phyloP scores from a whole-genome alignment of 2,797 vertebrate genomes.

The Pempheris klunzingeri region DNA sequence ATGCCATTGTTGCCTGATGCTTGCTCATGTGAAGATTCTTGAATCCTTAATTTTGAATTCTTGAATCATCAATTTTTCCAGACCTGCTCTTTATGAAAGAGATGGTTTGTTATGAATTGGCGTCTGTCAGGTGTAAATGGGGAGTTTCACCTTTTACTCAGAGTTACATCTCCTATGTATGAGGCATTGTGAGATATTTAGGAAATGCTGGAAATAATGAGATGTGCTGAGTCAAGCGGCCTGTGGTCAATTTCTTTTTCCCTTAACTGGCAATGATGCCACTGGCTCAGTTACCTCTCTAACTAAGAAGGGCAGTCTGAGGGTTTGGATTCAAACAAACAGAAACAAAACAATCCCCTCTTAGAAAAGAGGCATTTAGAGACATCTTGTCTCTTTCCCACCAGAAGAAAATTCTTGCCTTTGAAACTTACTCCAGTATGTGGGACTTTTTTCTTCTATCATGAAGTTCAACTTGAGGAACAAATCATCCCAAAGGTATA shows the following conservation, averaged over 20 bases:
- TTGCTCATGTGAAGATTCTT: no score
- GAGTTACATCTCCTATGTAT: constrained; percentile 22
- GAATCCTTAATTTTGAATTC: no score
- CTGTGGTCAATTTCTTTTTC: constrained; percentile 67
- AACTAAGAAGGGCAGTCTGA: constrained; percentile 51
- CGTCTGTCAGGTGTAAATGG: not conserved
- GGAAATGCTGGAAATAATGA: constrained; percentile 65
- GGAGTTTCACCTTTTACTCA: constrained; percentile 24
- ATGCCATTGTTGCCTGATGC: no score
- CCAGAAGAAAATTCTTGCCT: constrained; percentile 10
- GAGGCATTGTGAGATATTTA: constrained; percentile 39
- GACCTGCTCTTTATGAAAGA: no score
- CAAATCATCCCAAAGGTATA: constrained; percentile 10
- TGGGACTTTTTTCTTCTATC: not conserved
- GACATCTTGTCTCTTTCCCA: constrained; percentile 21
- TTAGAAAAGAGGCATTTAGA: constrained; percentile 34
- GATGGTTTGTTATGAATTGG: no score
- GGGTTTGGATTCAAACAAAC: constrained; percentile 54
- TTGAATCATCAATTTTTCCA: no score
- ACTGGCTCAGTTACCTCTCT: constrained; percentile 50
- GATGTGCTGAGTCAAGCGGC: constrained; percentile 73
- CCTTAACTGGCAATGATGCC: constrained; percentile 56
- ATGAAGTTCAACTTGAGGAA: constrained; percentile 4
- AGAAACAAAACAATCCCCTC: constrained; percentile 47
- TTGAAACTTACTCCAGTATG: not conserved